A percentile compares a stretch with the other conserved stretches of the same genome.
phyloP scores from a whole-genome alignment of 2,113 vertebrate species.

The Malurus alboscapulatus region DNA sequence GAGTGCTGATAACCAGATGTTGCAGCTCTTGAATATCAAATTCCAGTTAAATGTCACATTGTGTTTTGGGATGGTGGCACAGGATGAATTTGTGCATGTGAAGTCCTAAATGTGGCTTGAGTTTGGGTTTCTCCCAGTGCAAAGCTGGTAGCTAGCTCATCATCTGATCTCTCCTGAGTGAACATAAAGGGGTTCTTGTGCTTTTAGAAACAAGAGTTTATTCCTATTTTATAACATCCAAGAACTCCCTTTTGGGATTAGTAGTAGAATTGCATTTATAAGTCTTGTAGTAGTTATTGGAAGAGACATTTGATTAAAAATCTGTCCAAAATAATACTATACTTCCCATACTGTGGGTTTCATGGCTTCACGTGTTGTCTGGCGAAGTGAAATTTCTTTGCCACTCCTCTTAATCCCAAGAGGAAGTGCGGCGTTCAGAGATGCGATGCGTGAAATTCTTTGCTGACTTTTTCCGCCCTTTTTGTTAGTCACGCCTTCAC shows the following conservation, averaged over 20 bases:
- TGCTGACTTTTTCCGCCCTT: conserved; percentile 11
- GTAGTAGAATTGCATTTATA: background rate
- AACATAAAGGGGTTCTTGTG: background rate
- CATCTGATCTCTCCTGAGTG: background rate
- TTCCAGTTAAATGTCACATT: background rate
- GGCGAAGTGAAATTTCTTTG: conserved; percentile 24
- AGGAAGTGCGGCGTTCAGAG: conserved; percentile 4
- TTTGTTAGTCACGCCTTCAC: background rate
- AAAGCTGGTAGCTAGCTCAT: background rate
- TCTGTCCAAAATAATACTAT: background rate
- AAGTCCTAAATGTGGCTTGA: background rate
- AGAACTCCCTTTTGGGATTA: background rate
- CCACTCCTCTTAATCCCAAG: conserved; percentile 10
- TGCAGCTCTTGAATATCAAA: background rate
- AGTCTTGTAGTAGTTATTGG: background rate
- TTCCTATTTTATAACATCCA: background rate
- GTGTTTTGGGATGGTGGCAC: background rate
- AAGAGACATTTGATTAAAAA: background rate
- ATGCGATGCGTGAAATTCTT: conserved; percentile 6
- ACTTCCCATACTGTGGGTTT: background rate
- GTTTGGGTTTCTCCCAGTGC: background rate
- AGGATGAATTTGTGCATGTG: background rate
- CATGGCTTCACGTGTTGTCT: background rate
- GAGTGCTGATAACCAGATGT: background rate
- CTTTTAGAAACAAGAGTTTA: background rate